Percentiles rank a stretch among this genome's conserved stretches.
These are phyloP conservation scores for Linnaemya tessellans DNA, from an alignment of 2,888 invertebrate genomes.

Conservation along the genomic window DNA sequence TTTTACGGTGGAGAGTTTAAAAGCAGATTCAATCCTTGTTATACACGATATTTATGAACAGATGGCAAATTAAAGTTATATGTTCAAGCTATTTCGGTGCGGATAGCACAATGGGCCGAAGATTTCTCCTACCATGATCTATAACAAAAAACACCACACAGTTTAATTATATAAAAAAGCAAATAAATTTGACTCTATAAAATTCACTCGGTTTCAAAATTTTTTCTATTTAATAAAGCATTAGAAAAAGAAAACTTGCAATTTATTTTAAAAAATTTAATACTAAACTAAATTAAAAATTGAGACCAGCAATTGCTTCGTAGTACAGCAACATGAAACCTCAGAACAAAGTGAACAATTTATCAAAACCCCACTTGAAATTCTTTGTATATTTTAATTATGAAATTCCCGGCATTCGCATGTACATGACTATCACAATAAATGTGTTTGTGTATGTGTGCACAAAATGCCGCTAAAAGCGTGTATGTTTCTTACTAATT, in stretches of 20 bases:
- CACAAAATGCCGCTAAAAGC: background rate
- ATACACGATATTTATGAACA: slow-evolving; percentile 50
- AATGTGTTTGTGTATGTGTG: background rate
- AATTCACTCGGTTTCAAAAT: background rate
- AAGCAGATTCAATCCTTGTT: slow-evolving; percentile 40
- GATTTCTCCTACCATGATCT: too few relatives aligned
- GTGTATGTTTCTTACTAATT: slow-evolving; percentile 66
- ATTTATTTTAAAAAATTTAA: background rate
- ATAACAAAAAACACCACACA: too few relatives aligned
- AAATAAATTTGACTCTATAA: too few relatives aligned
- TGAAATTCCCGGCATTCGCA: slow-evolving; percentile 55
- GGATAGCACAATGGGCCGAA: too few relatives aligned
- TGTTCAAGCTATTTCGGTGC: background rate
- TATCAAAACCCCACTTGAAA: slow-evolving; percentile 57
- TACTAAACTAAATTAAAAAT: background rate
- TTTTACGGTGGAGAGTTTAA: slow-evolving; percentile 44
- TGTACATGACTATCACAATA: background rate
- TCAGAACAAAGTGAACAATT: slow-evolving; percentile 45
- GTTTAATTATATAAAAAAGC: too few relatives aligned
- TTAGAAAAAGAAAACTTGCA: background rate
- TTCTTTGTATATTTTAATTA: slow-evolving; percentile 55
- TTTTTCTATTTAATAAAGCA: background rate
- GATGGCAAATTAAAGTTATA: slow-evolving; percentile 13
- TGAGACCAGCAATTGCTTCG: slow-evolving; percentile 4
- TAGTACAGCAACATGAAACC: background rate